Percentiles rank a stretch among this genome's conserved stretches.
Evolutionary conservation across 2,113 vertebrate genomes (phyloP).

Genomic region (Channa maculata): DNA sequence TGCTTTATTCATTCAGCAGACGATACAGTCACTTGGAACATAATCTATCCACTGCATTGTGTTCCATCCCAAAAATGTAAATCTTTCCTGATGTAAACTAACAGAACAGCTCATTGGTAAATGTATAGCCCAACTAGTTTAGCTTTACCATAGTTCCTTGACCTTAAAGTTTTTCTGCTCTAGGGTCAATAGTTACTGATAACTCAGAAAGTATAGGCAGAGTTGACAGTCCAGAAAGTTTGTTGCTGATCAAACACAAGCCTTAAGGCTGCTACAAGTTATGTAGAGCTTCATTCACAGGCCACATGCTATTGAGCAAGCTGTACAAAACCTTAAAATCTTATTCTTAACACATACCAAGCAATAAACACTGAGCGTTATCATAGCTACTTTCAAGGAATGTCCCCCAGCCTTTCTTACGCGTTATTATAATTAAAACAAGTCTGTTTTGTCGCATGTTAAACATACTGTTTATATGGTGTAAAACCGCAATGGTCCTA

Average conservation of each 20-base stretch:
- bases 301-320: background rate
- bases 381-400: background rate
- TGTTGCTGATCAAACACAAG: conserved; percentile 13
- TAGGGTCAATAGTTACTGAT: too few relatives aligned
- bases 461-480: too few relatives aligned
- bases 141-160: too few relatives aligned
- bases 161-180: too few relatives aligned
- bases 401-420: background rate
- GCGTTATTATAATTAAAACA: background rate
- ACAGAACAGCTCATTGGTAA: background rate
- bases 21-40: too few relatives aligned
- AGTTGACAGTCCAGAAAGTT: background rate
- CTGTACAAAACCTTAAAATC: background rate
- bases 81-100: conserved; percentile 15
- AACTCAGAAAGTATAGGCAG: too few relatives aligned
- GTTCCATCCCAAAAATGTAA: too few relatives aligned
- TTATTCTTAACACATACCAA: background rate
- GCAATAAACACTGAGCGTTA: too few relatives aligned
- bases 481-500: too few relatives aligned
- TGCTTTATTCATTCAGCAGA: too few relatives aligned
- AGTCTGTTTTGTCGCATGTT: background rate
- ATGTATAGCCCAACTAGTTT: too few relatives aligned
- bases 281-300: background rate
- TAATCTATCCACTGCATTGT: too few relatives aligned
- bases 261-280: background rate